Evolutionary conservation across 2,888 invertebrate species (phyloP).

Genomic region (Trissoscelio sp.): DNA sequence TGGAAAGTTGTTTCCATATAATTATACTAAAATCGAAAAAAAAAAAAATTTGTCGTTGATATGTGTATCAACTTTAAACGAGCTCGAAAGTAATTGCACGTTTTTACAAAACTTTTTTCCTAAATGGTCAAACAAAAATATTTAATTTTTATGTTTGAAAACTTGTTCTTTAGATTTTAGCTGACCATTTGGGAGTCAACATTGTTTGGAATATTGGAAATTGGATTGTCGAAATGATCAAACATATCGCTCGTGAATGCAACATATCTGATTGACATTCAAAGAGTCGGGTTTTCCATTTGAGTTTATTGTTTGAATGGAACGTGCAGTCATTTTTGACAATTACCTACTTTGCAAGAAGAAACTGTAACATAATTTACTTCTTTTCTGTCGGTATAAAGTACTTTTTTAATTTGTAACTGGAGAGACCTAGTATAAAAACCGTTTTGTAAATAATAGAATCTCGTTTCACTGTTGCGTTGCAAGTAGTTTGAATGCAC

Average conservation of each 20-base stretch:
- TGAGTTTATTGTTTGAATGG: not conserved
- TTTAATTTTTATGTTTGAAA: no score
- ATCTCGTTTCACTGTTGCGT: slow-evolving; percentile 40
- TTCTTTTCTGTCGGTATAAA: slow-evolving; percentile 1
- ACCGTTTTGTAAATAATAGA: slow-evolving; percentile 54
- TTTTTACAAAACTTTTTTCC: no score
- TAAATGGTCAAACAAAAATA: no score
- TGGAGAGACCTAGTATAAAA: slow-evolving; percentile 3
- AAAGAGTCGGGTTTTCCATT: not conserved
- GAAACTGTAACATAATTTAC: slow-evolving; percentile 14
- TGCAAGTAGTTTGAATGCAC: slow-evolving; percentile 61
- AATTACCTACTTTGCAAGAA: not conserved
- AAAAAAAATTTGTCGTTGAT: no score
- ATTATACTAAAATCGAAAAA: no score
- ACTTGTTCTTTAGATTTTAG: no score
- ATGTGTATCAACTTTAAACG: no score
- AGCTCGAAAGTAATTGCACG: no score
- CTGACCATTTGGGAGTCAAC: no score
- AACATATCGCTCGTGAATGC: slow-evolving; percentile 46
- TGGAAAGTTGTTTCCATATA: no score
- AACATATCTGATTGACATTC: slow-evolving; percentile 35
- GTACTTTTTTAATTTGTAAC: slow-evolving; percentile 7
- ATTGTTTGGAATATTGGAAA: slow-evolving; percentile 3
- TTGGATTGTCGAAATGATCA: not conserved
- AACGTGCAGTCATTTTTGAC: slow-evolving; percentile 46